phyloP scores from a whole-genome alignment of 2,888 invertebrate genomes.

The Lasius platythorax region DNA sequence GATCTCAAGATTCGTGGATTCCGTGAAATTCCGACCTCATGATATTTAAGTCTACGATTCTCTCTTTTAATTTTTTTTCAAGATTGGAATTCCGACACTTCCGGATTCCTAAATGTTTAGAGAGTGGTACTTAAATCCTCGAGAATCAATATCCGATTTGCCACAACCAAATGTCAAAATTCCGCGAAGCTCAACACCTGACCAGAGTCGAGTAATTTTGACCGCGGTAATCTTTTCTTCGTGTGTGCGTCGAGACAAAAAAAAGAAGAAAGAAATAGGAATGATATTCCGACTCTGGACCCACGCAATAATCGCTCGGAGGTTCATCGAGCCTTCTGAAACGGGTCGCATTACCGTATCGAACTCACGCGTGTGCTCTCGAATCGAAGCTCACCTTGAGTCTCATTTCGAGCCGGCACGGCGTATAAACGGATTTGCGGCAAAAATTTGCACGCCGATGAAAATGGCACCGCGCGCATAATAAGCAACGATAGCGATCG shows the following conservation, averaged over 20 bases:
- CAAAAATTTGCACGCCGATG: slow-evolving; percentile 47
- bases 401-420: slow-evolving; percentile 5
- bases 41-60: neutral
- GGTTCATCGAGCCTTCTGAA: slow-evolving; percentile 51
- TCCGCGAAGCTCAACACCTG: neutral
- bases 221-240: neutral
- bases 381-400: slow-evolving; percentile 61
- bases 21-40: neutral
- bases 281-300: slow-evolving; percentile 1
- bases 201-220: neutral
- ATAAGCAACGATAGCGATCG: slow-evolving; percentile 37
- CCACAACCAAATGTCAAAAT: neutral
- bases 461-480: slow-evolving; percentile 32
- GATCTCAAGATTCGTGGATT: neutral
- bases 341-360: slow-evolving; percentile 59
- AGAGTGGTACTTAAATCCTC: neutral
- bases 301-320: slow-evolving; percentile 61
- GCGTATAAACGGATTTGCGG: slow-evolving; percentile 5
- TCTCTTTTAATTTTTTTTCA: neutral
- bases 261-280: slow-evolving; percentile 3
- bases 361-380: slow-evolving; percentile 10
- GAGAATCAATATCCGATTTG: neutral
- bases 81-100: slow-evolving; percentile 5
- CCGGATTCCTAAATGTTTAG: slow-evolving; percentile 15
- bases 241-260: neutral